These are phyloP conservation scores for Oxytorus armatus DNA, from an alignment of 2,888 invertebrate genomes.

Conservation along the genomic window DNA sequence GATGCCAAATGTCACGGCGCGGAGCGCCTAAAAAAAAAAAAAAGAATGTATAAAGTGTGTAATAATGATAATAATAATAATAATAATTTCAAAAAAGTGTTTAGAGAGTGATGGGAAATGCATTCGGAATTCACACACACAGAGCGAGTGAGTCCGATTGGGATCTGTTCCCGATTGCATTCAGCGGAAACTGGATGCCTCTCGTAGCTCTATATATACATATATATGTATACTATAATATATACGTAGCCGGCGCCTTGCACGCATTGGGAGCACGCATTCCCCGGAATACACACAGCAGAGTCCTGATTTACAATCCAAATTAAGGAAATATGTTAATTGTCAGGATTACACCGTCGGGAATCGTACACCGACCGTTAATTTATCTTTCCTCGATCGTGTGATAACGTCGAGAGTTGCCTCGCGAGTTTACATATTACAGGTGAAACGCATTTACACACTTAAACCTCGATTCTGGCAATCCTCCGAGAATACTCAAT, in stretches of 20 bases:
- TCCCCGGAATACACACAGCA: slow-evolving; percentile 28
- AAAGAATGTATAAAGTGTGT: background rate
- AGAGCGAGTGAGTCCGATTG: slow-evolving; percentile 28
- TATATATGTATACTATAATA: slow-evolving; percentile 25
- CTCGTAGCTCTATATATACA: slow-evolving; percentile 2
- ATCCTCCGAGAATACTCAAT: background rate
- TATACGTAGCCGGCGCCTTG: slow-evolving; percentile 1
- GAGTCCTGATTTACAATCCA: slow-evolving; percentile 72
- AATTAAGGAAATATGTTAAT: slow-evolving; percentile 73
- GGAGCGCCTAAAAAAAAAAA: too few species aligned
- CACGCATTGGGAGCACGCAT: slow-evolving; percentile 22
- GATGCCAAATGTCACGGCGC: too few species aligned
- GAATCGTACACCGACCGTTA: slow-evolving; percentile 57
- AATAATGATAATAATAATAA: background rate
- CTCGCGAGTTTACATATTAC: slow-evolving; percentile 1
- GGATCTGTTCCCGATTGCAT: slow-evolving; percentile 56
- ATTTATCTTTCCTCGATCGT: slow-evolving; percentile 55
- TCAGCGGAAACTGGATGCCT: slow-evolving; percentile 49
- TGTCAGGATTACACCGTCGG: slow-evolving; percentile 56
- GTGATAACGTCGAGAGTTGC: slow-evolving; percentile 47
- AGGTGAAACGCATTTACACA: background rate
- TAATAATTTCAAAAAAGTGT: slow-evolving; percentile 1
- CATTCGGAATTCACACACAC: slow-evolving; percentile 31
- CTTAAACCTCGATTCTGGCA: slow-evolving; percentile 7
- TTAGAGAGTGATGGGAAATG: slow-evolving; percentile 34